A percentile compares a stretch with the other conserved stretches of the same genome.
phyloP scores from a whole-genome alignment of 2,113 vertebrate species.

The Pseudopipra pipra region DNA sequence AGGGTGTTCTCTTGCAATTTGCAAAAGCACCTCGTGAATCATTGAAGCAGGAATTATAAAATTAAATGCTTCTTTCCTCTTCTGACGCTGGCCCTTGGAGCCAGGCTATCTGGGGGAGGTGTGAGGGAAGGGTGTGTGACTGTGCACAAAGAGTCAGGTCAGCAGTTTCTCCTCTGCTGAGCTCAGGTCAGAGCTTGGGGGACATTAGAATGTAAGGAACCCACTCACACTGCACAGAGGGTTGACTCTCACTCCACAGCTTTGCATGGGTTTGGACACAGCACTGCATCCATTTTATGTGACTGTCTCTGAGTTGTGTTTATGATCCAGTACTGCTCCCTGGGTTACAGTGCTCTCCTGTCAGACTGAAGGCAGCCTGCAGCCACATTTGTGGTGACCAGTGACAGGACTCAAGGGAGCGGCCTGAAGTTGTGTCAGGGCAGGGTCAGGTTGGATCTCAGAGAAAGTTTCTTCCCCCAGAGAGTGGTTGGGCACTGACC shows the following conservation, averaged over 20 bases:
- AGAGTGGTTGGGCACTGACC: too few species aligned
- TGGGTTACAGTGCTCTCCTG: neutral
- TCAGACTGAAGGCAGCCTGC: neutral
- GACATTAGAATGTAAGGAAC: neutral
- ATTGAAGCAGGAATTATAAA: constrained; percentile 43
- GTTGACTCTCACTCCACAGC: neutral
- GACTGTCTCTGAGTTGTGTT: neutral
- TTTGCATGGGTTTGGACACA: neutral
- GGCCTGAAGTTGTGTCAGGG: too few species aligned
- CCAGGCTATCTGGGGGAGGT: constrained; percentile 43
- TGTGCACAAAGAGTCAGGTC: neutral
- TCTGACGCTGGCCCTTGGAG: constrained; percentile 30
- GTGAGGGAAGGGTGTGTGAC: constrained; percentile 20
- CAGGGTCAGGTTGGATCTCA: too few species aligned
- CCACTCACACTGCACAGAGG: accelerated
- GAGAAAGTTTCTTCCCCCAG: too few species aligned
- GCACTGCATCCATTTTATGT: neutral
- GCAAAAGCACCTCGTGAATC: constrained; percentile 49
- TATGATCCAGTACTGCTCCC: neutral
- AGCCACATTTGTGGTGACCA: neutral
- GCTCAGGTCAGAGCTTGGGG: neutral
- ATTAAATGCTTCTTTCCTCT: constrained; percentile 24
- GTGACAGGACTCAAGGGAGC: too few species aligned
- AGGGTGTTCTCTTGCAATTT: constrained; percentile 58
- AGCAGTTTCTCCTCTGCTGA: constrained; percentile 13